Base-by-base conservation (phyloP, 2,113 vertebrate species). In the Pseudonaja textilis region DNA sequence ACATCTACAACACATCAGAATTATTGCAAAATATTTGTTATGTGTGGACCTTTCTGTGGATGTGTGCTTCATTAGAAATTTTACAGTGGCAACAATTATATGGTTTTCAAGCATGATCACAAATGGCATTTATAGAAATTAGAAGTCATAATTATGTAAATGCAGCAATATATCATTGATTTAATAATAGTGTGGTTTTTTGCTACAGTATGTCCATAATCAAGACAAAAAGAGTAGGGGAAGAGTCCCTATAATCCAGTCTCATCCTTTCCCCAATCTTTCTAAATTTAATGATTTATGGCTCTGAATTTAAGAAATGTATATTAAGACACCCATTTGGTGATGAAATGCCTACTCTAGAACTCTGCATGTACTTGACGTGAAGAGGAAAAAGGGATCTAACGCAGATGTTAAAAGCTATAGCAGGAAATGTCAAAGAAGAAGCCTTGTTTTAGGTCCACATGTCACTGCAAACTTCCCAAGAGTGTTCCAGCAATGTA, bases 401-500 rank as follows among this genome's bases (percentile, higher is more conserved):
- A 92, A 92, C 56, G 96, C 55, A 93, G 93, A 95, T 93, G 90
- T 94, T 93, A 93, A 94, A 95, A 96, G 93, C 91, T 93, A 87
- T 7, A 91, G 86, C 96, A 94, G 59, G 61, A 61, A 94, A 86
- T 14, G 42, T 93, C 92, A 91, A 95, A 61, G 85, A 87, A 90
- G 88, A 39, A 3, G 52, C 6, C 50, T 90, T 95, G 91, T 94
- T 88, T 92, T 55, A 94, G 52, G 93, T 91, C 64, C 74, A 91
- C 2, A 0, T 95, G 45, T 95, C 93, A 94, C 61, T 64, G 91
- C 93, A 93, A 94, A 93, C 55, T 94, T 25, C 91, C 93, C 95
- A 90, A 95, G 87, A 74, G 34, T 96, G 97, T 97, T 97, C 97
- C 96, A 97, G 95, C 87, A 94, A 95, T 86, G 61, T 97, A 96